These are phyloP conservation scores for Temnopleurus reevesii DNA, from an alignment of 53 echinoderm and acorn worm genomes.

Conservation along the genomic window DNA sequence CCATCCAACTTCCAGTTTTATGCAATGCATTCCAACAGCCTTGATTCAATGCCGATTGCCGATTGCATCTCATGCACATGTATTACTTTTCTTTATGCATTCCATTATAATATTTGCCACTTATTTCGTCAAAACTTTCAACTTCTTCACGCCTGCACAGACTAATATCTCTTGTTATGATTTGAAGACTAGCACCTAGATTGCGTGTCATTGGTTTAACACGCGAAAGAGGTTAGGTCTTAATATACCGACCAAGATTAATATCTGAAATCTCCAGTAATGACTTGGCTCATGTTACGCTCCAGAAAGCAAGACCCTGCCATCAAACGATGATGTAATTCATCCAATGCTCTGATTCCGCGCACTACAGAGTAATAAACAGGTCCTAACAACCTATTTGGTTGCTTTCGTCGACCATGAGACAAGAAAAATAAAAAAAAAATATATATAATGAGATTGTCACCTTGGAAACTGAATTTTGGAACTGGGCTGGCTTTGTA, in stretches of 20 bases:
- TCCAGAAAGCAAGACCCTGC: slow-evolving; percentile 18
- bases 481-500: not conserved
- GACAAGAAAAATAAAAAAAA: not conserved
- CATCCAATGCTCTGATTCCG: slow-evolving; percentile 34
- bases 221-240: not conserved
- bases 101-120: no score
- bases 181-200: not conserved
- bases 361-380: no score
- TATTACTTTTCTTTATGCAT: no score
- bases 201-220: not conserved
- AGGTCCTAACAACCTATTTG: no score
- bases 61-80: no score
- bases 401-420: no score
- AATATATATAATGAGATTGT: not conserved
- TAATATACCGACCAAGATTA: not conserved
- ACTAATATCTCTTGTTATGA: no score
- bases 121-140: no score
- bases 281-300: not conserved
- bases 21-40: no score
- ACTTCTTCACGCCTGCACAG: no score
- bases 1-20: no score
- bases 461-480: not conserved
- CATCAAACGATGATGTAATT: not conserved
- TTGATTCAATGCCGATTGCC: no score
- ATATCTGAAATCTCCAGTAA: slow-evolving; percentile 17